Base-by-base conservation (phyloP, 2,797 vertebrate species). In the Gymnodraco acuticeps region DNA sequence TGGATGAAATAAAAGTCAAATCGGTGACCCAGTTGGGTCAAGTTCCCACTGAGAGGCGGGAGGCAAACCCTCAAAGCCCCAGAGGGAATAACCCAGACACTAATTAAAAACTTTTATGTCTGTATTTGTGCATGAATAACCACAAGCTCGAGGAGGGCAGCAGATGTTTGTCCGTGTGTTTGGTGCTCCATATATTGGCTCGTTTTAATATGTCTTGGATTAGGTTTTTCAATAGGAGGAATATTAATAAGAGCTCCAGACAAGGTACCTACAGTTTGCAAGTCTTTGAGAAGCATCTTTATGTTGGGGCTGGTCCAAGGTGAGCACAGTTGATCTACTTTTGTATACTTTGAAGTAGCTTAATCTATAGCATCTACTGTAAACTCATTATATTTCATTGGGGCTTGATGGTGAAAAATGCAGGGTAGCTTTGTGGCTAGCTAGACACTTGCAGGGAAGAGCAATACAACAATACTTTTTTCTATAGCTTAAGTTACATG, bases 71-170 rank as follows among this genome's bases (percentile, higher is more conserved):
- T 75, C 77, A 92, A 89, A 89, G 85, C 91, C 77, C 74, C 19
- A 13, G 51, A 81, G 77, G 76, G 84, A 90, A 64, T 68, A 83
- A 65, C 63, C 75, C 82, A 83, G 78, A 76, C 81, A 77, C 81
- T 90, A 85, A 93, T 92, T 91, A 87, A 88, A 90, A 90, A 86
- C 81, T 77, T 77, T 85, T 70, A 72, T 82, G 81, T 85, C 75
- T 70, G 58, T 67, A 47, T 84, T 58, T 85, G 78, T 71, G 73
- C 70, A 52, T 15, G 13, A 20, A 67, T 27, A 38, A 63, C 74
- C 63, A 73, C 68, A 78, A 51, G 38, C 13, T 38, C 42, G 15
- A 56, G 48, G 70, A 76, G 69, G n/a, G 19, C 33, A 68, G 62
- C 77, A 86, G 73, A 75, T 83, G 86, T 78, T 55, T 71, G 60